Evolutionary conservation across 2,888 invertebrate genomes (phyloP).

Genomic region (Dicyrtomina minuta): DNA sequence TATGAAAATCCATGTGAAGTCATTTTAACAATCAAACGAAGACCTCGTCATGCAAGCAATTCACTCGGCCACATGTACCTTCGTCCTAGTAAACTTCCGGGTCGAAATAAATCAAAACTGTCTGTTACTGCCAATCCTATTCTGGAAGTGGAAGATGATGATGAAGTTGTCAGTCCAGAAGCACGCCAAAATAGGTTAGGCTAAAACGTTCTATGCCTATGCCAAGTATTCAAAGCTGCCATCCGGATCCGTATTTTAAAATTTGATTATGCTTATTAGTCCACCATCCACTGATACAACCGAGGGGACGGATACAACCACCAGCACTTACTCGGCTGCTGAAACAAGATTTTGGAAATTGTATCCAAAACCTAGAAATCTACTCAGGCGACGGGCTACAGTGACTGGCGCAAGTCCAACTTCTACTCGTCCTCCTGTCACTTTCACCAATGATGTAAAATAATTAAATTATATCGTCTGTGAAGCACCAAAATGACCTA

Average conservation of each 20-base stretch:
- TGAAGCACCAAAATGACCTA: no score
- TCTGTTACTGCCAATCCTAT: slow-evolving; percentile 62
- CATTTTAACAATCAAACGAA: slow-evolving; percentile 75
- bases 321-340: slow-evolving; percentile 26
- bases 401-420: slow-evolving; percentile 80
- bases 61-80: slow-evolving; percentile 72
- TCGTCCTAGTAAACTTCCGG: slow-evolving; percentile 70
- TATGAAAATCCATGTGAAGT: slow-evolving; percentile 79
- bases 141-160: slow-evolving; percentile 54
- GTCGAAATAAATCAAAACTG: slow-evolving; percentile 64
- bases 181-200: slow-evolving; percentile 51
- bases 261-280: not conserved
- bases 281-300: slow-evolving; percentile 10
- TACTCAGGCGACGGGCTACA: slow-evolving; percentile 79
- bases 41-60: slow-evolving; percentile 74
- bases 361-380: slow-evolving; percentile 72
- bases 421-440: slow-evolving; percentile 64
- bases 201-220: not conserved
- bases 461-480: no score
- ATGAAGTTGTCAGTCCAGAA: slow-evolving; percentile 54
- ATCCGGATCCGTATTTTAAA: no score
- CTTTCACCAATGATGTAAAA: slow-evolving; percentile 73
- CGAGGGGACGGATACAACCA: not conserved
- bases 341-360: slow-evolving; percentile 62
- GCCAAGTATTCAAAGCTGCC: no score